phyloP scores from a whole-genome alignment of 1,140 invertebrate genomes.

The Pseudomyrmex pallidus region DNA sequence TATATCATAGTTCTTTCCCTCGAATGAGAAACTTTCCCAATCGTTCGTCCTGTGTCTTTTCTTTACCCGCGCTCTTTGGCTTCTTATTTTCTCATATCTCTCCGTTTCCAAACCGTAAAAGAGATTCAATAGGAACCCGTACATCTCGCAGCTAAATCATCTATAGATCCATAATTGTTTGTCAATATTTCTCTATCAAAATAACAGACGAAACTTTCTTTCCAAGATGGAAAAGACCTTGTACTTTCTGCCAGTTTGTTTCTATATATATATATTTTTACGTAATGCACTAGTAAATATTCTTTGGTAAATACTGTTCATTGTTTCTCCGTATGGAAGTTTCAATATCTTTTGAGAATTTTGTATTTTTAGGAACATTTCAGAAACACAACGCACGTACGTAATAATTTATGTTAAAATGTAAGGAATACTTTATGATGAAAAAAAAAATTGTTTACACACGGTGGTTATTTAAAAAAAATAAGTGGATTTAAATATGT shows the following conservation, averaged over 20 bases:
- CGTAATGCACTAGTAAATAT: not conserved
- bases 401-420: not conserved
- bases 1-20: no score
- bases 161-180: constrained; percentile 3
- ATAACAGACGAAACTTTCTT: not conserved
- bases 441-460: not conserved
- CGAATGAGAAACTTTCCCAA: constrained; percentile 33
- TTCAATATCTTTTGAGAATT: no score
- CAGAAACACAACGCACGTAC: not conserved
- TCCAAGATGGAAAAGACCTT: constrained; percentile 11
- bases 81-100: constrained; percentile 32
- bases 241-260: not conserved
- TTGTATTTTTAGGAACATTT: no score
- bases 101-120: constrained; percentile 40
- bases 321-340: no score
- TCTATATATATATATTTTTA: not conserved
- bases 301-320: not conserved
- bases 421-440: not conserved
- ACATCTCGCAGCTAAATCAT: constrained; percentile 34
- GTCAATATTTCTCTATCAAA: not conserved
- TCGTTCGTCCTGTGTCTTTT: not conserved
- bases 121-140: constrained; percentile 10
- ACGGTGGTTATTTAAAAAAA: not conserved
- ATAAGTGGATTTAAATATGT: not conserved
- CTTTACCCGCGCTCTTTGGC: constrained; percentile 4